A percentile compares a stretch with the other conserved stretches of the same genome.
These are phyloP conservation scores for Axinella damicornis DNA, from an alignment of 37 sponge, comb jelly and placozoan genomes.

Conservation along the genomic window DNA sequence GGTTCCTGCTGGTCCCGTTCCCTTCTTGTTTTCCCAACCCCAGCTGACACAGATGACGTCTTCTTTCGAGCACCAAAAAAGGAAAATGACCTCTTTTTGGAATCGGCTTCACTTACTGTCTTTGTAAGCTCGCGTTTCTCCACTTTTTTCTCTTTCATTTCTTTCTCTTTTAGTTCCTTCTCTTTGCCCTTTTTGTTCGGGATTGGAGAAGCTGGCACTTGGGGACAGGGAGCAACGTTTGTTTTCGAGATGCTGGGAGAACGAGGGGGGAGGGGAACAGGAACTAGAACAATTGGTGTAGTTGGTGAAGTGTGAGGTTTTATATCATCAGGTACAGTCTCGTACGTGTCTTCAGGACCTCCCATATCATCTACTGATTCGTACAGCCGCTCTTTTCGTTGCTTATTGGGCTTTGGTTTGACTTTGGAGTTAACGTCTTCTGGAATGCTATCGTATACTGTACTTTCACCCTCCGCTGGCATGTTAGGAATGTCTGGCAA, in stretches of 20 bases:
- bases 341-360: constrained; percentile 66
- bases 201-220: background rate
- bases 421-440: background rate
- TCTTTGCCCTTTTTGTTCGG: background rate
- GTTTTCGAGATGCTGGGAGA: background rate
- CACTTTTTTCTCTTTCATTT: background rate
- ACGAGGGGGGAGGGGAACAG: constrained; percentile 16
- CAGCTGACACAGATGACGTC: constrained; percentile 7
- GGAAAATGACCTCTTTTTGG: constrained; percentile 29
- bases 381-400: constrained; percentile 28
- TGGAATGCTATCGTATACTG: constrained; percentile 50
- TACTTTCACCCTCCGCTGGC: background rate
- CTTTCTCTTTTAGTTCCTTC: background rate
- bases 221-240: constrained; percentile 6
- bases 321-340: constrained; percentile 64
- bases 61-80: constrained; percentile 49
- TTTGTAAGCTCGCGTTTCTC: constrained; percentile 18
- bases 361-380: constrained; percentile 52
- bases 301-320: background rate
- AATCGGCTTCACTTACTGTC: constrained; percentile 12
- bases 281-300: background rate
- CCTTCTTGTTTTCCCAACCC: constrained; percentile 5
- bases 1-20: background rate
- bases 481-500: constrained; percentile 35
- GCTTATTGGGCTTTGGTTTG: background rate